Conservation (phyloP, 2,888 invertebrate genomes). For the Nebria brevicollis region DNA sequence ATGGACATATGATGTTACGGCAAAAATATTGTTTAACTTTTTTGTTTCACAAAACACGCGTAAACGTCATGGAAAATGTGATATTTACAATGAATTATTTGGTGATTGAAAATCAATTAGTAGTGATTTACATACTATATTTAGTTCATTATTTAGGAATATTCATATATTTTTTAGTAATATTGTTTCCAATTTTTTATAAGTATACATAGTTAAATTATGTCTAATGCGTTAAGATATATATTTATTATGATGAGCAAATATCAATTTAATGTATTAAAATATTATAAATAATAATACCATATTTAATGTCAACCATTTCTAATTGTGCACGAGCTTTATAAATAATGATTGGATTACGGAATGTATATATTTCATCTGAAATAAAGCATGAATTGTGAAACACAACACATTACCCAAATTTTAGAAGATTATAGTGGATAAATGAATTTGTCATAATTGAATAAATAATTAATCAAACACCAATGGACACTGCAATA, state of each 20-base stretch:
- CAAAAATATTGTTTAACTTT: neutral
- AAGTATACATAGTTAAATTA: too few species aligned
- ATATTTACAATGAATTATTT: too few species aligned
- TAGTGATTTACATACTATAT: too few species aligned
- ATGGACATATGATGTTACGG: slow-evolving; percentile 29
- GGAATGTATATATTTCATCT: neutral
- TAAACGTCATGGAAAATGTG: too few species aligned
- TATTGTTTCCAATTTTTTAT: too few species aligned
- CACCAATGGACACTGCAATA: neutral
- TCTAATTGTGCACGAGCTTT: neutral
- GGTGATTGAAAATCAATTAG: too few species aligned
- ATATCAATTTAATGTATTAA: neutral
- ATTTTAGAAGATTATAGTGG: neutral
- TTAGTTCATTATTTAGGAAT: neutral
- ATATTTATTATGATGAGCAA: neutral
- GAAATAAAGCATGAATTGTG: slow-evolving; percentile 10
- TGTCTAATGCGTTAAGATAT: neutral
- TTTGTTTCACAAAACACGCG: neutral
- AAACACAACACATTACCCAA: neutral
- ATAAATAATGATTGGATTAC: slow-evolving; percentile 25
- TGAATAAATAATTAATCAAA: slow-evolving; percentile 9
- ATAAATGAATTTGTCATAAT: slow-evolving; percentile 15
- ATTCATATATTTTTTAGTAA: neutral
- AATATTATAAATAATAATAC: neutral
- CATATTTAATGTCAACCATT: too few species aligned